Conservation (phyloP, 2,113 vertebrate genomes). For the Muntiacus muntjak region DNA sequence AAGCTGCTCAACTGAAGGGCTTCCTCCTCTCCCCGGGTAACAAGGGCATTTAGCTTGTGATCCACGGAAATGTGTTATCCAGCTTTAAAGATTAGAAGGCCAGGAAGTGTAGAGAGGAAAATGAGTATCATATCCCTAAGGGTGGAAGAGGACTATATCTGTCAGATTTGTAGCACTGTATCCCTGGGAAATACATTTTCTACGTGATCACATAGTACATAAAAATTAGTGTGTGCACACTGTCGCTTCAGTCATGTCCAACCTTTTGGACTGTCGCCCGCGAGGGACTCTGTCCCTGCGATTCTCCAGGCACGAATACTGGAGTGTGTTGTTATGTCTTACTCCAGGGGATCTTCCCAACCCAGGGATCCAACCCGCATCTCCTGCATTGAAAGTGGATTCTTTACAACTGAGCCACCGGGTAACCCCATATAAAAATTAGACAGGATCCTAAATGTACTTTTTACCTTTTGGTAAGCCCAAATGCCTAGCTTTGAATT, state of each 20-base stretch:
- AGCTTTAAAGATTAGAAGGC: not conserved
- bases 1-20: not conserved
- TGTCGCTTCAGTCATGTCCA: not conserved
- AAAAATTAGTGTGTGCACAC: not conserved
- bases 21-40: not conserved
- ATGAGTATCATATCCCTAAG: not conserved
- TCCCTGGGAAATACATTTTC: not conserved
- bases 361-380: not conserved
- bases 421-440: not conserved
- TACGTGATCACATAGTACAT: not conserved
- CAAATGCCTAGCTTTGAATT: not conserved
- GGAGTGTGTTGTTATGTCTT: not conserved
- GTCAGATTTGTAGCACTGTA: not conserved
- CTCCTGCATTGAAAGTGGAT: not conserved
- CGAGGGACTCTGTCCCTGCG: not conserved
- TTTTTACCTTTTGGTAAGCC: not conserved
- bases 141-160: not conserved
- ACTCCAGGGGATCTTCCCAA: not conserved
- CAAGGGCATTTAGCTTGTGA: not conserved
- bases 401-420: not conserved
- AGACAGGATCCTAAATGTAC: not conserved
- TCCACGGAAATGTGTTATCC: not conserved
- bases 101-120: not conserved
- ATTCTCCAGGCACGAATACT: not conserved
- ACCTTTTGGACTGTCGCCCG: not conserved